These are phyloP conservation scores for Mythimna impura DNA, from an alignment of 2,888 invertebrate genomes.

Conservation along the genomic window DNA sequence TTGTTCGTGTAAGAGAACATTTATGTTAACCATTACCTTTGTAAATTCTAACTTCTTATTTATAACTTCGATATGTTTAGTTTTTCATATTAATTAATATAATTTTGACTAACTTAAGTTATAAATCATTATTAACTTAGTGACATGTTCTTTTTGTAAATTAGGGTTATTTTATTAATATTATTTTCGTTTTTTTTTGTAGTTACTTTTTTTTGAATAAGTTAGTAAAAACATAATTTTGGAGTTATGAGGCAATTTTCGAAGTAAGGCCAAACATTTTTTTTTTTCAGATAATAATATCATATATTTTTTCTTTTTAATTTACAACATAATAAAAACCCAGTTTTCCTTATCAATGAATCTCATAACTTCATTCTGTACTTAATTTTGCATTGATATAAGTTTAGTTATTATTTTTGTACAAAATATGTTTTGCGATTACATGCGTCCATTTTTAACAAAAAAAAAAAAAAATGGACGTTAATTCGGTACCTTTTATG, in stretches of 20 bases:
- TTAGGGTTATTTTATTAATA: conserved; percentile 30
- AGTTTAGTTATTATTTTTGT: conserved; percentile 28
- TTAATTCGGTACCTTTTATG: conserved; percentile 5
- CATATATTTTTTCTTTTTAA: neutral
- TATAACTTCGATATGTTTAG: conserved; percentile 47
- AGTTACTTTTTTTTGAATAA: conserved; percentile 3
- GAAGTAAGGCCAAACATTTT: neutral
- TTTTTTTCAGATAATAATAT: neutral
- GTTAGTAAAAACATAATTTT: neutral
- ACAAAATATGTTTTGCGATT: conserved; percentile 11
- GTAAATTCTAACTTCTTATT: conserved; percentile 60
- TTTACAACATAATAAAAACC: neutral
- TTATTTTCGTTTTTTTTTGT: conserved; percentile 7
- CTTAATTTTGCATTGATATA: conserved; percentile 54
- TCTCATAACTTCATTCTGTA: conserved; percentile 47
- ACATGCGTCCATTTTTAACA: conserved; percentile 28
- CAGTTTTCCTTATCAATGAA: conserved; percentile 7
- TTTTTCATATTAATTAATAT: conserved; percentile 47
- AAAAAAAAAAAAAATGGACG: conserved; percentile 32
- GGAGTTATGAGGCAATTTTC: neutral
- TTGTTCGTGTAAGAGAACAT: conserved; percentile 72
- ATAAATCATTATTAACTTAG: conserved; percentile 51
- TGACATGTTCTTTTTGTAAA: conserved; percentile 44
- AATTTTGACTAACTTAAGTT: conserved; percentile 61
- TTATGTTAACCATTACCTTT: conserved; percentile 76